Evolutionary conservation across 2,888 invertebrate species (phyloP).

Genomic region (Eustalomyia histrio): DNA sequence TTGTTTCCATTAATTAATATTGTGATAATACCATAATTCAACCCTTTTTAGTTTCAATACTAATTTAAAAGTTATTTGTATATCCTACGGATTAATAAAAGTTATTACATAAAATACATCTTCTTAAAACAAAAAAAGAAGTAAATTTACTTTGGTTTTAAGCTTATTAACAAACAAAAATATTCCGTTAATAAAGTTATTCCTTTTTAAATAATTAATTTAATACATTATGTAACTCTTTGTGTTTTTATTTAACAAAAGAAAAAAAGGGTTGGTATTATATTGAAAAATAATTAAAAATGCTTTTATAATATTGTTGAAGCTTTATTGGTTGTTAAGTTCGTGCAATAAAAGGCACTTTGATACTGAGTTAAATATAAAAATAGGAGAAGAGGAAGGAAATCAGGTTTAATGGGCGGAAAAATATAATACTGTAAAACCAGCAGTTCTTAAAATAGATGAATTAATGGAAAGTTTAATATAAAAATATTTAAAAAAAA

Average conservation of each 20-base stretch:
- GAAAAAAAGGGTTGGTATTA: not conserved
- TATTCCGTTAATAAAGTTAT: not conserved
- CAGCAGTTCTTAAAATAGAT: not conserved
- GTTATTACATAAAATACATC: no score
- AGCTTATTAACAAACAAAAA: not conserved
- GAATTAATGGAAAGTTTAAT: not conserved
- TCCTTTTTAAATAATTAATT: constrained; percentile 26
- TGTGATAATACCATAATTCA: no score
- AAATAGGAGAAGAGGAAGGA: constrained; percentile 37
- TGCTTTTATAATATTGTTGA: constrained; percentile 31
- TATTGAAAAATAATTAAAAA: constrained; percentile 10
- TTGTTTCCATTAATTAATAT: no score
- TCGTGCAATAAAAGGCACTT: constrained; percentile 30
- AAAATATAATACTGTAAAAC: not conserved
- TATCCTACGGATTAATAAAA: no score
- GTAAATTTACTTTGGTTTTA: not conserved
- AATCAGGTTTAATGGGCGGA: constrained; percentile 26
- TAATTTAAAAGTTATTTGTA: no score
- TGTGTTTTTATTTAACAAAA: not conserved
- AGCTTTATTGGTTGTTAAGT: constrained; percentile 45
- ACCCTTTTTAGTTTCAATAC: no score
- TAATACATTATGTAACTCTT: not conserved
- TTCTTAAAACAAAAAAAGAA: no score
- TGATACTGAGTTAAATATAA: constrained; percentile 22
- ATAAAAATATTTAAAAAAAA: no score